These are phyloP conservation scores for Aplochiton taeniatus DNA, from an alignment of 2,797 vertebrate species.

Conservation along the genomic window DNA sequence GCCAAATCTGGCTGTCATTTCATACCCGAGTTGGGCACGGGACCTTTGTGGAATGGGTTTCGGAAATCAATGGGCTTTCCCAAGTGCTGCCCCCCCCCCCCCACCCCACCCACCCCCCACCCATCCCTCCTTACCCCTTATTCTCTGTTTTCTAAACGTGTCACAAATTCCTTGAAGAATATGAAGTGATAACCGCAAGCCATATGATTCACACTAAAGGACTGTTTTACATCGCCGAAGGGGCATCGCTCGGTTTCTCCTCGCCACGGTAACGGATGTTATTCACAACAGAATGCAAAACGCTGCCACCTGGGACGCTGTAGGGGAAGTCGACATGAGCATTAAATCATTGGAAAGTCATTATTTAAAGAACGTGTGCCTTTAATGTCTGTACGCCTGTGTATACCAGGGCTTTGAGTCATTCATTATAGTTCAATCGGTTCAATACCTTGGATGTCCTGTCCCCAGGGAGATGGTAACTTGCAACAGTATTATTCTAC, in stretches of 20 bases:
- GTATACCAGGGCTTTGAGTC: too few species aligned
- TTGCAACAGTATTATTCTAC: too few species aligned
- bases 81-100: conserved; percentile 30
- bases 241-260: conserved; percentile 63
- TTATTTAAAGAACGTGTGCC: conserved; percentile 71
- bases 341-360: conserved; percentile 73
- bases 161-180: conserved; percentile 66
- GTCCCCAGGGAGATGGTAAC: too few species aligned
- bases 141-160: conserved; percentile 51
- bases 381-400: conserved; percentile 56
- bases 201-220: conserved; percentile 76
- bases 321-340: conserved; percentile 63
- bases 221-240: conserved; percentile 80
- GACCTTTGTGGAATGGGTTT: conserved; percentile 72
- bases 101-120: not conserved
- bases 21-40: conserved; percentile 59
- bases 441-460: too few species aligned
- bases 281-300: conserved; percentile 80
- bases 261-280: conserved; percentile 72
- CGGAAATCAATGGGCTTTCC: conserved; percentile 66
- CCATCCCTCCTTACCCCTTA: conserved; percentile 24
- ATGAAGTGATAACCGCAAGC: conserved; percentile 71
- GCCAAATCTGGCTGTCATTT: conserved; percentile 70
- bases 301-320: conserved; percentile 73
- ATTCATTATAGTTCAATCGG: too few species aligned